Evolutionary conservation across 2,113 vertebrate genomes (phyloP).

Genomic region (Ciconia stormi): DNA sequence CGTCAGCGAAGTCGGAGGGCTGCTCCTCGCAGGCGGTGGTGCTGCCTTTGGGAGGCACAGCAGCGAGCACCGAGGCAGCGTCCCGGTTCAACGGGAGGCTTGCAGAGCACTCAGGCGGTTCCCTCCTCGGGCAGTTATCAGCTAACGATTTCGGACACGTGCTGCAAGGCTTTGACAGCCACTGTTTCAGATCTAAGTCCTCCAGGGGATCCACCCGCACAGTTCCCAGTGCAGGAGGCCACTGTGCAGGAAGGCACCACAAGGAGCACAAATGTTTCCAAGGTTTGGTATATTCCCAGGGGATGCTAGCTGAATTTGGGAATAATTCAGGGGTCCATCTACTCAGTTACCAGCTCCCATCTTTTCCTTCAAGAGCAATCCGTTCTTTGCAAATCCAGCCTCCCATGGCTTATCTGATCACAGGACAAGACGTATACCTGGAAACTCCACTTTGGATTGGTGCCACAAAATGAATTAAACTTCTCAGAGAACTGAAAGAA

Average conservation of each 20-base stretch:
- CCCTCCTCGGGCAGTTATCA: not conserved
- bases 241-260: not conserved
- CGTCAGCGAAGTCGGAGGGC: accelerated
- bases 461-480: not conserved
- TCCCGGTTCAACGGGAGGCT: accelerated
- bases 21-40: not conserved
- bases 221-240: not conserved
- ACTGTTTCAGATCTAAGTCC: not conserved
- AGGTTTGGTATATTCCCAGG: not conserved
- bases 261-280: not conserved
- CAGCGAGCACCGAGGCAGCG: accelerated
- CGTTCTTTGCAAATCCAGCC: not conserved
- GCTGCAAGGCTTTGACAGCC: not conserved
- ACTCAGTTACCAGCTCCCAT: not conserved
- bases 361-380: not conserved
- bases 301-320: not conserved
- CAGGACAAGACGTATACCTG: not conserved
- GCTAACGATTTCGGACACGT: accelerated
- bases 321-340: not conserved
- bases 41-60: not conserved
- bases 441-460: not conserved
- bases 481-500: not conserved
- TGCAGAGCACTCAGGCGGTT: accelerated
- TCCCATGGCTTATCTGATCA: not conserved
- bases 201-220: accelerated